phyloP scores from a whole-genome alignment of 2,888 invertebrate species.

The Athetis lepigone region DNA sequence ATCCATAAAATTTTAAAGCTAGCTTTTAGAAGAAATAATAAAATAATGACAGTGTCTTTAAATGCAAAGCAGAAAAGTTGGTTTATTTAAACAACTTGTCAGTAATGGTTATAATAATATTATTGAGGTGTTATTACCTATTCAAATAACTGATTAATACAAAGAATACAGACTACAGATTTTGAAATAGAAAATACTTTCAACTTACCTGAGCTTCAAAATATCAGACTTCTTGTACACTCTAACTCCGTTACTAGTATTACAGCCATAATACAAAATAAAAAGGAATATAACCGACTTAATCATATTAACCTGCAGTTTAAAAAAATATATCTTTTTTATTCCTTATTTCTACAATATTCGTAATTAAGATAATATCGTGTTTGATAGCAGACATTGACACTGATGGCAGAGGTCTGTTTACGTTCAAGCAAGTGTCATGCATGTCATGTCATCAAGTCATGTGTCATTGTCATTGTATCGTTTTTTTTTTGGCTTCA shows the following conservation, averaged over 20 bases:
- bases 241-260: constrained; percentile 77
- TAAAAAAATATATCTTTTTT: not conserved
- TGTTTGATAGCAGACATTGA: too few species aligned
- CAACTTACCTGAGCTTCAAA: constrained; percentile 87
- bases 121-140: not conserved
- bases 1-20: too few species aligned
- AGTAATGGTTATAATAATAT: not conserved
- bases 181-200: not conserved
- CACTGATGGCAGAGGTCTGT: constrained; percentile 23
- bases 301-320: constrained; percentile 52
- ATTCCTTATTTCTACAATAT: not conserved
- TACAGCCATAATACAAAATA: constrained; percentile 68
- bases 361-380: too few species aligned
- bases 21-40: too few species aligned
- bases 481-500: too few species aligned
- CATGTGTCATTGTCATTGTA: too few species aligned
- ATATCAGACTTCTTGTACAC: constrained; percentile 91
- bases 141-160: not conserved
- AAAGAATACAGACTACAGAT: not conserved
- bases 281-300: constrained; percentile 64
- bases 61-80: not conserved
- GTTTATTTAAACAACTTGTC: not conserved
- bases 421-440: constrained; percentile 25
- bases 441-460: too few species aligned
- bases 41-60: not conserved